A percentile compares a stretch with the other conserved stretches of the same genome.
phyloP scores from a whole-genome alignment of 2,797 vertebrate genomes.

The Cyprinodon diabolis region DNA sequence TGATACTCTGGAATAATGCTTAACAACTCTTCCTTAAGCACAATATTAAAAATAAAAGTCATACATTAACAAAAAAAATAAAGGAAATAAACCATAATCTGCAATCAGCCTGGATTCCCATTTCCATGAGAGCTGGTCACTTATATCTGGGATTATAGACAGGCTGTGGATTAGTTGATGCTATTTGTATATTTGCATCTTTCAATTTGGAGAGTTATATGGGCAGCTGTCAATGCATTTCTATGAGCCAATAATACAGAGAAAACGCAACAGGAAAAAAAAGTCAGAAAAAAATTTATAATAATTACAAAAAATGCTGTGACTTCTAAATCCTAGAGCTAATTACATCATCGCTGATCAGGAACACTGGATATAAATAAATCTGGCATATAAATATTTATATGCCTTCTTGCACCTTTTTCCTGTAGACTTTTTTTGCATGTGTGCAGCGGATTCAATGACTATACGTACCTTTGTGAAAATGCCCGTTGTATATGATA shows the following conservation, averaged over 20 bases:
- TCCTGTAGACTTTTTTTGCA: background rate
- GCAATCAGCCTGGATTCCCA: conserved; percentile 12
- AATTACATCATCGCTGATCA: conserved; percentile 23
- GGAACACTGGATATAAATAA: background rate
- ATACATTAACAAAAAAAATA: background rate
- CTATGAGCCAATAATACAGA: conserved; percentile 42
- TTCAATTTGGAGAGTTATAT: conserved; percentile 52
- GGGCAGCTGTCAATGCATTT: conserved; percentile 39
- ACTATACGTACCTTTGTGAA: no score
- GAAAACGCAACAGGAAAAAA: conserved; percentile 37
- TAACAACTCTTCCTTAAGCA: background rate
- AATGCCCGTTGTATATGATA: no score
- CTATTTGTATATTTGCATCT: conserved; percentile 41
- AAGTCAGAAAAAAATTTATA: conserved; percentile 20
- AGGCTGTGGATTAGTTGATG: conserved; percentile 52
- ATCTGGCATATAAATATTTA: background rate
- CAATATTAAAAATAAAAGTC: background rate
- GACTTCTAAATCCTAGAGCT: conserved; percentile 9
- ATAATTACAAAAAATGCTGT: background rate
- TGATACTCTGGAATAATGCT: background rate
- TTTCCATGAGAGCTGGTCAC: conserved; percentile 45
- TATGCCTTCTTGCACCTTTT: background rate
- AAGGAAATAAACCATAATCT: background rate
- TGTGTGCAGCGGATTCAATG: no score
- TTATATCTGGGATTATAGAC: conserved; percentile 58